These are phyloP conservation scores for Heteromurus nitidus DNA, from an alignment of 2,888 invertebrate genomes.

Conservation along the genomic window DNA sequence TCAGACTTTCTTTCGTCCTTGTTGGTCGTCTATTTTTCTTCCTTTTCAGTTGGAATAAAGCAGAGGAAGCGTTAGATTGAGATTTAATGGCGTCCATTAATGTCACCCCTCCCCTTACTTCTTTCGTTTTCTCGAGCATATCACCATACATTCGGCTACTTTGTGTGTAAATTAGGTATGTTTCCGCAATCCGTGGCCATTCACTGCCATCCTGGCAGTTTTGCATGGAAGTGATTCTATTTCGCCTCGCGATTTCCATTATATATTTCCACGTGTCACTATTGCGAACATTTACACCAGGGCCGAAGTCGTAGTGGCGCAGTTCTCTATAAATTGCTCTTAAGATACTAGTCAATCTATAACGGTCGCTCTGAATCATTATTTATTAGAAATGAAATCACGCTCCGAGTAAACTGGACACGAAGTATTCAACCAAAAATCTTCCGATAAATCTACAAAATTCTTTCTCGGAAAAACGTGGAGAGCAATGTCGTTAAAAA, in stretches of 20 bases:
- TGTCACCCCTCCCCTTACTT: conserved; percentile 7
- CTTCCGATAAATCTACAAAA: neutral
- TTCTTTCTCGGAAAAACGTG: conserved; percentile 37
- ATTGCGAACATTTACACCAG: conserved; percentile 26
- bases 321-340: conserved; percentile 42
- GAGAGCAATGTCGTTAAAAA: conserved; percentile 55
- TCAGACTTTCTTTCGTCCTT: neutral
- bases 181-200: conserved; percentile 49
- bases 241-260: conserved; percentile 36
- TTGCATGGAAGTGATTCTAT: conserved; percentile 17
- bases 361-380: conserved; percentile 1
- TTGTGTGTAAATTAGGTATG: conserved; percentile 41
- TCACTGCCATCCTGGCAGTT: conserved; percentile 45
- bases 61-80: conserved; percentile 31
- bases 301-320: conserved; percentile 37
- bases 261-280: conserved; percentile 48
- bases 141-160: conserved; percentile 42
- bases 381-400: conserved; percentile 42
- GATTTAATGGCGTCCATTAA: conserved; percentile 44
- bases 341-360: conserved; percentile 29
- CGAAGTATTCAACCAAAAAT: conserved; percentile 35
- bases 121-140: conserved; percentile 30
- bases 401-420: conserved; percentile 20
- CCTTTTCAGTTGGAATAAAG: conserved; percentile 30
- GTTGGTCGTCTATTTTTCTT: neutral